A percentile compares a stretch with the other conserved stretches of the same genome.
Conservation (phyloP, 2,113 vertebrate genomes). For the Benitochromis conjunctus region DNA sequence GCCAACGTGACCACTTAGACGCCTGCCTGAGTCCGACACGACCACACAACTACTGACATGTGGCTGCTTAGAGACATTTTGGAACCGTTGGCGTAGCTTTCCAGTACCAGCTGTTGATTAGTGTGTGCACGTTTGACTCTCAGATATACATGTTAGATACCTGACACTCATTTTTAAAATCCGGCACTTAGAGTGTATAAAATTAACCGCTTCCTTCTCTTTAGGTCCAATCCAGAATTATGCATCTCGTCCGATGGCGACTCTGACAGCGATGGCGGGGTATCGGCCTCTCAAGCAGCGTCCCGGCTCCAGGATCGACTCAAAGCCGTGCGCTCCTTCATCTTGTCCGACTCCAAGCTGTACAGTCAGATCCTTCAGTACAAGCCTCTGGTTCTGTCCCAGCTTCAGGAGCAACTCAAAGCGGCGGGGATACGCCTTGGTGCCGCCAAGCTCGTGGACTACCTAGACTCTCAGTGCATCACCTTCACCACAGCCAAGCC, state of each 20-base stretch:
- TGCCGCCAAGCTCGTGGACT: conserved; percentile 81
- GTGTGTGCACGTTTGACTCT: fast-evolving
- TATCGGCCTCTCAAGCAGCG: conserved; percentile 78
- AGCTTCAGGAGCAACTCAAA: conserved; percentile 80
- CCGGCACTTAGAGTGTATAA: neutral
- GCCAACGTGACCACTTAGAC: neutral
- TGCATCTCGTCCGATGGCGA: conserved; percentile 70
- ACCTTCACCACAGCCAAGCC: conserved; percentile 87
- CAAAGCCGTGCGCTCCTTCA: conserved; percentile 76
- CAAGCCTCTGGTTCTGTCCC: conserved; percentile 83
- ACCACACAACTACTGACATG: neutral
- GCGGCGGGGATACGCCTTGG: conserved; percentile 81
- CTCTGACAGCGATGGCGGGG: conserved; percentile 70
- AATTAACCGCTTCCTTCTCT: neutral
- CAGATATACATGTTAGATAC: neutral
- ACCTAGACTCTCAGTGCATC: conserved; percentile 88
- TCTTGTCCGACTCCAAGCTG: conserved; percentile 75
- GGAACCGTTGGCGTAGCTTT: neutral
- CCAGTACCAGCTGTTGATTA: neutral
- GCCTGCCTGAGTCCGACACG: neutral
- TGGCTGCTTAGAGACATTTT: neutral
- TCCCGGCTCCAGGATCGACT: conserved; percentile 67
- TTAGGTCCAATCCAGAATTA: conserved; percentile 74
- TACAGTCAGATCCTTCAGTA: conserved; percentile 83
- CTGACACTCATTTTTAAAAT: neutral